Base-by-base conservation (phyloP, 2,797 vertebrate species). In the Vultur gryphus region DNA sequence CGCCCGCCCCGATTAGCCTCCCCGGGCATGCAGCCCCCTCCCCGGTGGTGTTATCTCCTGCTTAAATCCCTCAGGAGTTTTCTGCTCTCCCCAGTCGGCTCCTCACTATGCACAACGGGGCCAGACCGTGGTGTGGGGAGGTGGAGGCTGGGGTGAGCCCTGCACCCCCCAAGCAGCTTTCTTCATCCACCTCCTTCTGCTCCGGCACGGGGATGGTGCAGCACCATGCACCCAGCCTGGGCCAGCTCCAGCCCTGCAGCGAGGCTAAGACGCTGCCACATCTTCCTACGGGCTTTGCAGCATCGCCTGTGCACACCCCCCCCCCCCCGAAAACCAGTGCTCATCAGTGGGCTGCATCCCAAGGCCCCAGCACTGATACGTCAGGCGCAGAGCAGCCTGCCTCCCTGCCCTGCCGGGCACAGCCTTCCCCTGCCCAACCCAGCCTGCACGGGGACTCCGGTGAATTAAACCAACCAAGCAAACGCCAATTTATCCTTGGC, bases 111-210 rank as follows among this genome's bases (percentile, higher is more conserved):
- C 25, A 7, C 28, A 13, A 7, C 1, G 0, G 13, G 49, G 59
- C 20, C 1, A 2, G 59, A 39, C 5, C 0, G 1, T 7, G 51
- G 12, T 14, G 31, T 2, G n/a, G 23, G 13, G 28, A 26, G 19
- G 26, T 8, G 39, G 54, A 76, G 44, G 24, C 1, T 44, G 77
- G 54, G 49, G 29, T 52, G 84, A 91, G 35, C 62, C 33, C 52
- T n/a, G 51, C 46, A 29, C 3, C 19, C 33, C 29, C 7, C 1
- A 0, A 13, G 46, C 69, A 81, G 48, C 18, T 71, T 41, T 24
- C 52, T 11, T 23, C 62, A 82, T 11, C 82, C 52, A 5, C 43
- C 33, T 70, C n/a, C 55, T 37, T 23, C 21, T 3, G 0, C 35
- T 16, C 18, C 1, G 5, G 33, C 25, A 33, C 0, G 3, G 85